These are phyloP conservation scores for Eunapius fragilis DNA, from an alignment of 37 sponge, comb jelly and placozoan genomes.

Conservation along the genomic window DNA sequence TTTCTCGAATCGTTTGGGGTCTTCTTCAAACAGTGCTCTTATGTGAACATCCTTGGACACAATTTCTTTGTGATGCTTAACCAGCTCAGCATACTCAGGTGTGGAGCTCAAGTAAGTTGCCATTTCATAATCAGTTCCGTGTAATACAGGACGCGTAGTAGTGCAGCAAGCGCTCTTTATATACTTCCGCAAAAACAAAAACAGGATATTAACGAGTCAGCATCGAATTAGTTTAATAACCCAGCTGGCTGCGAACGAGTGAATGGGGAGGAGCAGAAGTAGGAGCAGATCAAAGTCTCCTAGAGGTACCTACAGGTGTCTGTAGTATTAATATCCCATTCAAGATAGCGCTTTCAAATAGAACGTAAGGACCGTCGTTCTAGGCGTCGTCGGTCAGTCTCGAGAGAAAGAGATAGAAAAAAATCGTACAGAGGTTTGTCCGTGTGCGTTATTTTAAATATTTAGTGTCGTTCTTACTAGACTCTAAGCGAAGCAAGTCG, in stretches of 20 bases:
- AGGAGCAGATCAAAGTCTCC: slow-evolving; percentile 54
- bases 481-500: background rate
- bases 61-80: slow-evolving; percentile 60
- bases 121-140: background rate
- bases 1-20: slow-evolving; percentile 84
- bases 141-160: no score
- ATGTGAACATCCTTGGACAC: slow-evolving; percentile 53
- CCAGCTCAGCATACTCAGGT: slow-evolving; percentile 69
- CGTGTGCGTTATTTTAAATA: background rate
- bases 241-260: background rate
- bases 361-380: slow-evolving; percentile 20
- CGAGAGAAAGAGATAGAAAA: slow-evolving; percentile 11
- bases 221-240: background rate
- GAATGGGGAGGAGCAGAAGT: slow-evolving; percentile 23
- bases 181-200: background rate
- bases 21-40: slow-evolving; percentile 82
- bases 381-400: slow-evolving; percentile 35
- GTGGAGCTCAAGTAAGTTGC: slow-evolving; percentile 35
- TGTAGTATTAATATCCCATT: background rate
- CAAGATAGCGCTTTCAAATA: background rate
- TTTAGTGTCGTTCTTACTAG: background rate
- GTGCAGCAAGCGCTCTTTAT: no score
- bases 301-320: slow-evolving; percentile 6
- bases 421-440: background rate
- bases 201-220: background rate